Evolutionary conservation across 1,140 invertebrate genomes (phyloP), one percentile per base, ranked within the genome.

Genomic region (Bombus turneri): DNA sequence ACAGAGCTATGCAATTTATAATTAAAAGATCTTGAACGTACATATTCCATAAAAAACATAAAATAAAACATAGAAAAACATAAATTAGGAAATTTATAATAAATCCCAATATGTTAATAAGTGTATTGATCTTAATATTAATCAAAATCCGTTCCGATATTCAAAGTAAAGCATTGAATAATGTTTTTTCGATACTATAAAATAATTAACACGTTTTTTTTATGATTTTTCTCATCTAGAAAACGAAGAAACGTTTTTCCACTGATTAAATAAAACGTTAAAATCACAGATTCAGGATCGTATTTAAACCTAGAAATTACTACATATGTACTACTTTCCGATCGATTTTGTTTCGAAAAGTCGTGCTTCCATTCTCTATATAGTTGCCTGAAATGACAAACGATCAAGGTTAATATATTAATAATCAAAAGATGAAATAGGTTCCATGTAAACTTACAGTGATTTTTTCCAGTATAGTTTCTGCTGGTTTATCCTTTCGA

Each of bases 391-490:
- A 83, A 90, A 90, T 37, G 62, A 80, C 1, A 31, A 41, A 47
- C 6, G 43, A 80, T 59, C 34, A 3, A 80, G 8, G 34, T 85
- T 6, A 57, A n/a, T 80, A 31, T 9, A 10, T 80, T 25, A 8
- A 15, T 6, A 31, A 57, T 8, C 8, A 43, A 62, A 34, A 8
- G 39, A 4, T 18, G 6, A 22, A 47, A 34, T 1, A 79, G 12
- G 18, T n/a, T 25, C 9, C 31, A 1, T 0, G 15, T n/a, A 25
- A 6, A 78, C 75, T 78, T 64, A 78, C 88, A 62, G 59, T 83
- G 25, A 90, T 83, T 76, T 88, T 91, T 28, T 90, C 89, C 10
- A 90, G 31, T 18, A 91, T 87, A 34, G 82, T 85, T 59, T 85
- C 74, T 3, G 73, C 75, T 0, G 90, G 87, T 57, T 88, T 91